A percentile compares a stretch with the other conserved stretches of the same genome.
phyloP scores from a whole-genome alignment of 30 jellyfish, hydroid and myxozoan genomes.

The Catostylus mosaicus region DNA sequence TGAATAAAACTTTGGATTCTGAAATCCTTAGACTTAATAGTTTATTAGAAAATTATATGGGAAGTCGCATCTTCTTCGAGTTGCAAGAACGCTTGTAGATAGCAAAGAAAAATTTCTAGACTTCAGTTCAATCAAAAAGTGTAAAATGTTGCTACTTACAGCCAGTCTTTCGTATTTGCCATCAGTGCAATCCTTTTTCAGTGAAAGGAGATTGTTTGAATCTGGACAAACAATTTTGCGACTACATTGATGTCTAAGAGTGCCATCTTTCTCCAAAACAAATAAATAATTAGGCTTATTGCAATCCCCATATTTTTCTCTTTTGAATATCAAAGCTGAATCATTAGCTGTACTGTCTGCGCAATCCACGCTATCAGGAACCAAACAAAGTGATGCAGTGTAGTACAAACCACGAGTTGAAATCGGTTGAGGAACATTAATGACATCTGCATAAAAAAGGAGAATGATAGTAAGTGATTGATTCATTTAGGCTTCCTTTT shows the following conservation, averaged over 20 bases:
- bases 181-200: conserved; percentile 40
- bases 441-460: conserved; percentile 18
- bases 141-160: conserved; percentile 5
- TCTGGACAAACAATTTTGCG: conserved; percentile 84
- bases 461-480: not conserved
- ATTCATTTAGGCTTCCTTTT: not conserved
- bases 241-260: conserved; percentile 85
- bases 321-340: conserved; percentile 44
- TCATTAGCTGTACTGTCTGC: conserved; percentile 76
- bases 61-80: no score
- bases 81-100: not conserved
- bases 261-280: conserved; percentile 77
- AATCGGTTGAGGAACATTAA: conserved; percentile 61
- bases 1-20: no score
- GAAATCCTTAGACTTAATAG: no score
- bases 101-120: no score
- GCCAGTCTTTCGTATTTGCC: conserved; percentile 52
- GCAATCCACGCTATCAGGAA: conserved; percentile 46
- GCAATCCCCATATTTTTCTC: conserved; percentile 74
- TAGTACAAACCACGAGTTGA: conserved; percentile 63
- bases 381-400: conserved; percentile 64
- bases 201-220: conserved; percentile 6
- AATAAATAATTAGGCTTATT: conserved; percentile 53
- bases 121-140: no score
- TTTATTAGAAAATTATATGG: no score